Evolutionary conservation across 1,140 invertebrate species (phyloP), one percentile per base, ranked within the genome.

Genomic region (Cylas formicarius): DNA sequence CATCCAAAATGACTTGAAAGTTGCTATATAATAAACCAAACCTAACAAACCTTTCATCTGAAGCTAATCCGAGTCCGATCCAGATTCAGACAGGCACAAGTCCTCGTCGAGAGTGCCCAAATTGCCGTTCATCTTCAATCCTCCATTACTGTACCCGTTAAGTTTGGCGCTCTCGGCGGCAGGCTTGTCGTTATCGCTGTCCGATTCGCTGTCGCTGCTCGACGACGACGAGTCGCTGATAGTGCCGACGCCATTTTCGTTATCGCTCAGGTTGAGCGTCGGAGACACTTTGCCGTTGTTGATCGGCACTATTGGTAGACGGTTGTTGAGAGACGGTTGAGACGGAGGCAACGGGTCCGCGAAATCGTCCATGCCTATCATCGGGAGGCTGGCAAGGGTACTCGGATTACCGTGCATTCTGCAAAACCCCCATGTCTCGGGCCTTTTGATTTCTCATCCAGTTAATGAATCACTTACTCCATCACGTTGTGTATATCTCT

Each of bases 81-180:
- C 78, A n/a, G 77, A 76, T 69, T 86, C 84, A 28, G 83, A 86
- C 41, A 87, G 69, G 62, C 82, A 80, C 50, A 87, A 71, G 67
- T 87, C 84, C 55, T 85, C 81, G 61, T 77, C 80, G 29, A 83
- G 20, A 8, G 46, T 48, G 22, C 68, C 46, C 81, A 69, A 62
- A 76, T 72, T 62, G 65, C 59, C 37, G 67, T 59, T 49, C 48
- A 54, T 40, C 44, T 53, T 40, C 56, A 45, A 57, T 44, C 54
- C 57, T 50, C 52, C 66, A 53, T 63, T 72, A 16, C 52, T 52
- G 41, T 65, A 60, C 20, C 67, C 72, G 35, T 60, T 64, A 17
- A 50, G 36, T 10, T 50, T 35, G 7, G 48, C 42, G 2, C 43
- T 48, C 26, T 57, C 50, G 9, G 48, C 57, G 13, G 52, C 39